A percentile compares a stretch with the other conserved stretches of the same genome.
Conservation (phyloP, 2,888 invertebrate genomes). For the Thymelicus sylvestris region DNA sequence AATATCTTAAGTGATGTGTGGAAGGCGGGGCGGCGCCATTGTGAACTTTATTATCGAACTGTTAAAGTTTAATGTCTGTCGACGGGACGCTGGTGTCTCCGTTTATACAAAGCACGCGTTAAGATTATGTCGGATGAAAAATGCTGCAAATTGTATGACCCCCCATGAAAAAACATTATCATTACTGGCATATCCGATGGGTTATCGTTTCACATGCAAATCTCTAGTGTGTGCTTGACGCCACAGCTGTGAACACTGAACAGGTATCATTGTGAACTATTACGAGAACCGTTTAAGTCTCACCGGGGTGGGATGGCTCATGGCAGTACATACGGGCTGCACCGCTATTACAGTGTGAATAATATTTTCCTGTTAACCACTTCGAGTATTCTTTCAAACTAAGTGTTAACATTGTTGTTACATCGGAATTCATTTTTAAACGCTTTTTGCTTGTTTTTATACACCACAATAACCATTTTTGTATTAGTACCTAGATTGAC, state of each 20-base stretch:
- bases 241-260: conserved; percentile 51
- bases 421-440: background rate
- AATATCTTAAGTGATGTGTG: conserved; percentile 84
- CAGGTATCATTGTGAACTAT: conserved; percentile 43
- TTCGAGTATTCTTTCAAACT: conserved; percentile 19
- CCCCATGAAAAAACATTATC: conserved; percentile 81
- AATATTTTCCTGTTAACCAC: conserved; percentile 22
- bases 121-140: conserved; percentile 80
- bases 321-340: conserved; percentile 32
- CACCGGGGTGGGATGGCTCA: conserved; percentile 37
- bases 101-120: conserved; percentile 72
- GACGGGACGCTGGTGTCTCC: conserved; percentile 49
- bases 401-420: conserved; percentile 6
- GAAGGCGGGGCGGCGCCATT: conserved; percentile 56
- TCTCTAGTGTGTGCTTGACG: conserved; percentile 60
- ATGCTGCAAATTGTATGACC: conserved; percentile 81
- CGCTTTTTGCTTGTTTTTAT: no score
- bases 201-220: conserved; percentile 78
- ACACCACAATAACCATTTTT: no score
- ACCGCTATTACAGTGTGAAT: conserved; percentile 15
- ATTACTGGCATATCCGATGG: conserved; percentile 63
- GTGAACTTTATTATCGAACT: conserved; percentile 55
- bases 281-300: conserved; percentile 39
- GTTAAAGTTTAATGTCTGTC: conserved; percentile 48
- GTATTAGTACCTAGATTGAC: no score